Conservation (phyloP, 2,888 invertebrate genomes). For the Caenorhabditis panamensis region DNA sequence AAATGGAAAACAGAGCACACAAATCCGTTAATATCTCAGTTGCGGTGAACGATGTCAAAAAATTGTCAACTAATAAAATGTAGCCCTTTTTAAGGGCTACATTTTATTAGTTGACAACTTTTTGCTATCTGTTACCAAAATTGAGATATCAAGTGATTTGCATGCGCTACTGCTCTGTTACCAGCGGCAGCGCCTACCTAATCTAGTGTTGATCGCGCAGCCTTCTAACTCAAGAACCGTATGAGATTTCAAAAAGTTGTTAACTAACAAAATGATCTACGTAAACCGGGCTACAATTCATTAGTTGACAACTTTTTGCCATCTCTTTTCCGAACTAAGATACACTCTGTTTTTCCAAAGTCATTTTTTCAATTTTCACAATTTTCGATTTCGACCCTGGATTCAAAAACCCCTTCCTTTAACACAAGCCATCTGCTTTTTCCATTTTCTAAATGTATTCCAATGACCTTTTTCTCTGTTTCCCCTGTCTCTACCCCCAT, state of each 20-base stretch:
- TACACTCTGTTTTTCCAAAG: too few relatives aligned
- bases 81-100: not conserved
- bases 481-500: too few relatives aligned
- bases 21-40: not conserved
- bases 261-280: not conserved
- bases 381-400: too few relatives aligned
- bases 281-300: not conserved
- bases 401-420: too few relatives aligned
- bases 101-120: not conserved
- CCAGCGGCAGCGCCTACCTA: too few relatives aligned
- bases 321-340: not conserved
- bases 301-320: not conserved
- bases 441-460: too few relatives aligned
- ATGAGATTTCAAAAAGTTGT: not conserved
- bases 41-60: not conserved
- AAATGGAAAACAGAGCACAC: not conserved
- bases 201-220: not conserved
- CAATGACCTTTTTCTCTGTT: too few relatives aligned
- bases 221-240: not conserved
- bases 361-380: too few relatives aligned
- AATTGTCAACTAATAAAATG: slow-evolving; percentile 4
- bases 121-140: not conserved
- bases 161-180: too few relatives aligned
- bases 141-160: too few relatives aligned
- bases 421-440: too few relatives aligned